Percentiles rank a stretch among this genome's conserved stretches.
phyloP scores from a whole-genome alignment of 2,797 vertebrate species.

The Bufotes viridis region DNA sequence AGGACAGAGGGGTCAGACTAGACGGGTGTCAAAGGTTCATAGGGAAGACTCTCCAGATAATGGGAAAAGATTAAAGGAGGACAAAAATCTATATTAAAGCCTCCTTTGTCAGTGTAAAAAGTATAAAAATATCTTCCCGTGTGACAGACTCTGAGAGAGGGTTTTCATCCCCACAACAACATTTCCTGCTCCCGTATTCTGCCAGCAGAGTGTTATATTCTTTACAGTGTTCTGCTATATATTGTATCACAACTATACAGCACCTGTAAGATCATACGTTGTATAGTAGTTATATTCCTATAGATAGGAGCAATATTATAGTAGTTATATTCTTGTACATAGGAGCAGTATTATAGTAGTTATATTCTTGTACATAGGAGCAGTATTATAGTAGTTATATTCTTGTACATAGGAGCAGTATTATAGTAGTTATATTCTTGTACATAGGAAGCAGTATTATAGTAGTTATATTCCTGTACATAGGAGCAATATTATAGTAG shows the following conservation, averaged over 20 bases:
- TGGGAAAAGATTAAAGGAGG: background rate
- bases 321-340: constrained; percentile 1
- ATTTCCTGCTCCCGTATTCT: too few species aligned
- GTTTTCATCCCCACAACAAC: too few species aligned
- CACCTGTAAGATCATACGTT: too few species aligned
- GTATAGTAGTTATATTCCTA: background rate
- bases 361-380: background rate
- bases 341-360: background rate
- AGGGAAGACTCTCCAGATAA: background rate
- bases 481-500: background rate
- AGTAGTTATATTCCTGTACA: too few species aligned
- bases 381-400: background rate
- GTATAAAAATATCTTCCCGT: background rate
- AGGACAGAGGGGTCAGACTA: constrained; percentile 26
- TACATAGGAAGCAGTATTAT: too few species aligned
- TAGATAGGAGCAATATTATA: background rate
- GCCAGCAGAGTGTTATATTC: too few species aligned
- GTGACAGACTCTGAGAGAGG: too few species aligned
- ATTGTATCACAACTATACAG: too few species aligned
- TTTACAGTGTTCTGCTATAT: too few species aligned
- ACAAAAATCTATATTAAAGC: background rate
- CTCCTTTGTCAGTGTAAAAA: background rate
- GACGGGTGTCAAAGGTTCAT: constrained; percentile 44
- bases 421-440: background rate
- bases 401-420: background rate